Evolutionary conservation across 2,113 vertebrate species (phyloP).

Genomic region (Podarcis muralis): DNA sequence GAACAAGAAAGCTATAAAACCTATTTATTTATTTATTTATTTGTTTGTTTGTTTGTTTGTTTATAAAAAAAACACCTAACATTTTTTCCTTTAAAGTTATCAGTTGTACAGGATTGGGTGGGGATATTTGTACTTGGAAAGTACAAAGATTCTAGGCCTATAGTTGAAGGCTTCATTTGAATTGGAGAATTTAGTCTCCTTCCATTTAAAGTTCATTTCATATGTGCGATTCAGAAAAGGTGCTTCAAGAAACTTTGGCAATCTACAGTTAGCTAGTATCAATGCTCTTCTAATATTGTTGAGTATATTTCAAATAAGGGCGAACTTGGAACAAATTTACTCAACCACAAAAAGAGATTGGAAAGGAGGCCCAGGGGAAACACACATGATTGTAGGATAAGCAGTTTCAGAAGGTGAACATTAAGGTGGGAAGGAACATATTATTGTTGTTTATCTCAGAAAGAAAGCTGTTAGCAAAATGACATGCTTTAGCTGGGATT

Average conservation of each 20-base stretch:
- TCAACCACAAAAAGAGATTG: background rate
- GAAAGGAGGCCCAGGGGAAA: background rate
- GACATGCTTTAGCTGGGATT: too few species aligned
- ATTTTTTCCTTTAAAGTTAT: conserved; percentile 1
- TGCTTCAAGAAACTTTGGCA: background rate
- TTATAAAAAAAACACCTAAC: background rate
- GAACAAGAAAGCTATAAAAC: background rate
- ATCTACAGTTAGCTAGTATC: background rate
- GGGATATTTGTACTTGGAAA: background rate
- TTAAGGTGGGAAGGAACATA: background rate
- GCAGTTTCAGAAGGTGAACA: background rate
- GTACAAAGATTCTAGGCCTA: background rate
- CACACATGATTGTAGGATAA: background rate
- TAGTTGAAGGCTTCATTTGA: background rate
- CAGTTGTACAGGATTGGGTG: background rate
- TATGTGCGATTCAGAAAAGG: background rate
- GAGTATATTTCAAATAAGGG: background rate
- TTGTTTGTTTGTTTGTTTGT: too few species aligned
- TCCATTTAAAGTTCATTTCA: background rate
- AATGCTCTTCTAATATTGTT: background rate
- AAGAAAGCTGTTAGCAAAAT: background rate
- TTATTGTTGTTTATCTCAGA: background rate
- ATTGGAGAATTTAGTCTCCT: background rate
- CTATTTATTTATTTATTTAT: background rate
- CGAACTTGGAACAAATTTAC: background rate